phyloP scores from a whole-genome alignment of 1,140 invertebrate species.

The Hyphantria cunea region DNA sequence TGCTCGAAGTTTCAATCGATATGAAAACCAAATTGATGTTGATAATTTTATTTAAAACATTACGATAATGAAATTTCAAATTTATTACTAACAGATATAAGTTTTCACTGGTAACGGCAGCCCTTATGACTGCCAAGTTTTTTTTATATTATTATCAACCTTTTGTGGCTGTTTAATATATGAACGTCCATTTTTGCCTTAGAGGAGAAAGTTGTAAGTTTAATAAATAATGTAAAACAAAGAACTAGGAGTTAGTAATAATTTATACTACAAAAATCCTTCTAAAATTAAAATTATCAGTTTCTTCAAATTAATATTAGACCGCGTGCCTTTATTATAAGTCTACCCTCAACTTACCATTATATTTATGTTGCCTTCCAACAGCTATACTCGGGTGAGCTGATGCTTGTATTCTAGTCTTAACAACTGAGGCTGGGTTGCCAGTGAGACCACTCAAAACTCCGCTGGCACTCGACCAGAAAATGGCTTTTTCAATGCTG shows the following conservation, averaged over 20 bases:
- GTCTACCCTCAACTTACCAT: slow-evolving; percentile 42
- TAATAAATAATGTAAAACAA: too few species aligned
- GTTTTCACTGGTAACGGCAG: too few species aligned
- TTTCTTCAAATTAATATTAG: not conserved
- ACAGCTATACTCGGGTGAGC: slow-evolving; percentile 91
- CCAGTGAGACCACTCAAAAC: slow-evolving; percentile 87
- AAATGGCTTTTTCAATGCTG: slow-evolving; percentile 85
- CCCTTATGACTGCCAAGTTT: too few species aligned
- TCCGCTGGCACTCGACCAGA: slow-evolving; percentile 88
- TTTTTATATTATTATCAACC: too few species aligned
- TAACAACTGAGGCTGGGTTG: slow-evolving; percentile 92
- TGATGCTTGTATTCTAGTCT: slow-evolving; percentile 93
- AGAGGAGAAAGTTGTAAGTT: too few species aligned
- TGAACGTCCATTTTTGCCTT: too few species aligned
- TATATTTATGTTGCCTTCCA: slow-evolving; percentile 92
- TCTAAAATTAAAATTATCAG: not conserved
- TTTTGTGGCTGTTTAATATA: too few species aligned
- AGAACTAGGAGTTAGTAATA: not conserved
- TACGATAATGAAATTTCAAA: too few species aligned
- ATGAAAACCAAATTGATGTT: too few species aligned
- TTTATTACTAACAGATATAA: too few species aligned
- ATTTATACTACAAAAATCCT: not conserved
- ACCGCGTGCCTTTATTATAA: not conserved
- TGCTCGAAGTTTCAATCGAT: too few species aligned
- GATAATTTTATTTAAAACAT: too few species aligned